Evolutionary conservation across 2,113 vertebrate species (phyloP).

Genomic region (Scortum barcoo): DNA sequence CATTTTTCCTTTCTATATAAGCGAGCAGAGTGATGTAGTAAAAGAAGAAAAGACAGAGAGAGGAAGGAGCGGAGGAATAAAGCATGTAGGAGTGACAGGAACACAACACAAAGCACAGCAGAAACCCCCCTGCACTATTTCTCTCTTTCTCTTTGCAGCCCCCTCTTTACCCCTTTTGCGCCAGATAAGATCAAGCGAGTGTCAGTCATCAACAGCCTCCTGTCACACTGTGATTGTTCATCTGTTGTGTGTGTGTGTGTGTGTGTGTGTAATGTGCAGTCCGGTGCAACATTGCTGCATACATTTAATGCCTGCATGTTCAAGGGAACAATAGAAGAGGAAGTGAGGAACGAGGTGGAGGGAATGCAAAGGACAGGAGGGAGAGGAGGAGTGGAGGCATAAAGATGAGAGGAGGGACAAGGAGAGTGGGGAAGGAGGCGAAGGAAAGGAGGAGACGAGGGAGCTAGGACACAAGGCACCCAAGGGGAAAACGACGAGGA

Average conservation of each 20-base stretch:
- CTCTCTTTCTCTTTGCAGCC: slow-evolving; percentile 45
- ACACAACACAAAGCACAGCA: slow-evolving; percentile 67
- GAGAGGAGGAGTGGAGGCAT: slow-evolving; percentile 59
- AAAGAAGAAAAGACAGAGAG: slow-evolving; percentile 36
- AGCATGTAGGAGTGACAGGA: slow-evolving; percentile 70
- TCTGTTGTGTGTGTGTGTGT: slow-evolving; percentile 52
- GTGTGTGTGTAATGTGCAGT: slow-evolving; percentile 50
- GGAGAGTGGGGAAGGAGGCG: slow-evolving; percentile 67
- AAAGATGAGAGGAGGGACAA: slow-evolving; percentile 61
- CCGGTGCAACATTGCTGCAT: slow-evolving; percentile 55
- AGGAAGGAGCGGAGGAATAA: slow-evolving; percentile 52
- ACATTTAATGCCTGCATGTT: slow-evolving; percentile 63
- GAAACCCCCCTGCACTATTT: slow-evolving; percentile 30
- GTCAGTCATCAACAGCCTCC: slow-evolving; percentile 91
- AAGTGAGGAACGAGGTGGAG: slow-evolving; percentile 59
- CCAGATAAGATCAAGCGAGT: slow-evolving; percentile 92
- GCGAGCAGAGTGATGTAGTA: slow-evolving; percentile 52
- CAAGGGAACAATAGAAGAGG: slow-evolving; percentile 70
- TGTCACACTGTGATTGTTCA: slow-evolving; percentile 92
- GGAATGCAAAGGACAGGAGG: slow-evolving; percentile 62
- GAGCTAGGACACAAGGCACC: slow-evolving; percentile 90
- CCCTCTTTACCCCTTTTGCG: slow-evolving; percentile 61
- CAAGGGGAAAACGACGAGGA: slow-evolving; percentile 94
- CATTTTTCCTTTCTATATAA: slow-evolving; percentile 49
- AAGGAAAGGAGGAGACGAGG: slow-evolving; percentile 77